A percentile compares a stretch with the other conserved stretches of the same genome.
phyloP scores from a whole-genome alignment of 2,113 vertebrate species.

The Zapus hudsonius region DNA sequence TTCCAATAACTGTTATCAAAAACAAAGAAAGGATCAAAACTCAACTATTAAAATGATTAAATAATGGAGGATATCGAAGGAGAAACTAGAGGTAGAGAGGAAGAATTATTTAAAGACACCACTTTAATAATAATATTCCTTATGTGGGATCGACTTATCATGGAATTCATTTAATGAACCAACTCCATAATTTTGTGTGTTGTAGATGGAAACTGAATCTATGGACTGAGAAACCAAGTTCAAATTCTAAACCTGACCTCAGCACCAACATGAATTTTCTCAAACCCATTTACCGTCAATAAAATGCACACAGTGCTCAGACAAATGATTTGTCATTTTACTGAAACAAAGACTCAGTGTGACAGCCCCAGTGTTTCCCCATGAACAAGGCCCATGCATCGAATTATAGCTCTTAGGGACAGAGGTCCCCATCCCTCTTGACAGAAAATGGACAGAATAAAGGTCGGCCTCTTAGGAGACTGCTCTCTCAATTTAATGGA shows the following conservation, averaged over 20 bases:
- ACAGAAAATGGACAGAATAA: neutral
- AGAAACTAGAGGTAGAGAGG: neutral
- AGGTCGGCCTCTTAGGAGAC: neutral
- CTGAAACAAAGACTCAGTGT: neutral
- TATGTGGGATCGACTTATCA: too few species aligned
- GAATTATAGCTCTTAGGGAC: neutral
- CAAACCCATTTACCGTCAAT: too few species aligned
- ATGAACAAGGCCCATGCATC: rapidly evolving
- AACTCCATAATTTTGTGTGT: neutral
- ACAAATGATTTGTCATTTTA: neutral
- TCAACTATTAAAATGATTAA: slow-evolving; percentile 4
- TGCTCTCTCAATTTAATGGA: neutral
- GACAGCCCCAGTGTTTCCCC: too few species aligned
- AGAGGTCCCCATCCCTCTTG: neutral
- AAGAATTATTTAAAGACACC: neutral
- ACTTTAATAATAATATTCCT: neutral
- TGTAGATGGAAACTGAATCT: neutral
- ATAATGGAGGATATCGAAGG: neutral
- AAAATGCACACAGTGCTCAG: neutral
- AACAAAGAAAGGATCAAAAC: neutral
- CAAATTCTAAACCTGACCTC: neutral
- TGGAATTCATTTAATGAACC: too few species aligned
- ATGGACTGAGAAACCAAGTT: neutral
- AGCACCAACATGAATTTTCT: neutral
- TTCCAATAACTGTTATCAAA: neutral